Percentiles rank a stretch among this genome's conserved stretches.
Conservation (phyloP, 2,888 invertebrate species). For the Drosophila conformis region DNA sequence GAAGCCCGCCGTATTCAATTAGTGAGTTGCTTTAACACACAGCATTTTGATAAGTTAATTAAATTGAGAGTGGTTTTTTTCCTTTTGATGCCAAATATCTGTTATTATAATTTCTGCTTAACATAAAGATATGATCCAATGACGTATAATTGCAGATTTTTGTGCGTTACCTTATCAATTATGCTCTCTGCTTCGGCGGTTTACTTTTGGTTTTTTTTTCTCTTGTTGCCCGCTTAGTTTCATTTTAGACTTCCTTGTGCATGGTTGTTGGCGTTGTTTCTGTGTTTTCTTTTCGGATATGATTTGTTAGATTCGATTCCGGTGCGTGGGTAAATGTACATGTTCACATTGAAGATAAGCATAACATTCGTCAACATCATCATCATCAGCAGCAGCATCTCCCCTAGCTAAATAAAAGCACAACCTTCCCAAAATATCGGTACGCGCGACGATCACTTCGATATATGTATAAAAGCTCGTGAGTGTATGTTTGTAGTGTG, state of each 20-base stretch:
- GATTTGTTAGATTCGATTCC: conserved; percentile 51
- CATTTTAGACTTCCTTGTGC: conserved; percentile 60
- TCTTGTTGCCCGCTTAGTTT: conserved; percentile 57
- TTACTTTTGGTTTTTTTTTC: conserved; percentile 48
- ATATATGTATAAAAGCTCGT: conserved; percentile 23
- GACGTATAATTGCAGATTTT: not conserved
- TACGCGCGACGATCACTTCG: conserved; percentile 46
- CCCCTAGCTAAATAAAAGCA: conserved; percentile 19
- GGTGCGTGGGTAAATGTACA: conserved; percentile 30
- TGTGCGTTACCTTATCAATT: conserved; percentile 30
- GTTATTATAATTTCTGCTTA: not conserved
- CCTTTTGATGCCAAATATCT: not conserved
- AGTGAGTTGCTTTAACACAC: not conserved
- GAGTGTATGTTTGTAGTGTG: conserved; percentile 11
- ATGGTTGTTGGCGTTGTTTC: conserved; percentile 54
- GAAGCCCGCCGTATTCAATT: not conserved
- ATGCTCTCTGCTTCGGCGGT: conserved; percentile 35
- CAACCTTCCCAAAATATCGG: conserved; percentile 35
- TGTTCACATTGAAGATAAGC: conserved; percentile 38
- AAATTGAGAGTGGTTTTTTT: not conserved
- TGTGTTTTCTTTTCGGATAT: conserved; percentile 58
- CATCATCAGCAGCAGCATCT: not conserved
- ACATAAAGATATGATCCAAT: not conserved
- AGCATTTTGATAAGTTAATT: not conserved
- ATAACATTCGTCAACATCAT: conserved; percentile 16